Evolutionary conservation across 2,888 invertebrate genomes (phyloP).

Genomic region (Cheilosia grossa): DNA sequence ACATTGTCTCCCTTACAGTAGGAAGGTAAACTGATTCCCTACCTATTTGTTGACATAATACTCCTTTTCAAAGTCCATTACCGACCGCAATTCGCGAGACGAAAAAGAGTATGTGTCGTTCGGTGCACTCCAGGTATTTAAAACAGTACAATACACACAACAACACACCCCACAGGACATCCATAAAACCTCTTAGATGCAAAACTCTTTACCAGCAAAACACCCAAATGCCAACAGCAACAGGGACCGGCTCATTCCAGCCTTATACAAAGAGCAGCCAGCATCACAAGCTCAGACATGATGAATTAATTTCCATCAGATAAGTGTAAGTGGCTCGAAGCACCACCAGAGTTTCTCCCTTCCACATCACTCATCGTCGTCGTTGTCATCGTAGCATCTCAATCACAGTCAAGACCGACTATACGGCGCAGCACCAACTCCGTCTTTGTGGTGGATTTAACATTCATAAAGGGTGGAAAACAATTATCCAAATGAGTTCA

Average conservation of each 20-base stretch:
- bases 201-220: constrained; percentile 23
- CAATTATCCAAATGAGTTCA: constrained; percentile 71
- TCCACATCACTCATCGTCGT: constrained; percentile 2
- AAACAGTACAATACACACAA: too few relatives aligned
- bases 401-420: constrained; percentile 41
- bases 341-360: constrained; percentile 26
- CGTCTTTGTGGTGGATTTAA: constrained; percentile 49
- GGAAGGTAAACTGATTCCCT: too few relatives aligned
- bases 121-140: too few relatives aligned
- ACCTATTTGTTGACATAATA: too few relatives aligned
- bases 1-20: too few relatives aligned
- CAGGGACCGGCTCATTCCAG: constrained; percentile 4
- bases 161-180: neutral
- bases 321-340: constrained; percentile 63
- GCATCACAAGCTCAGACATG: constrained; percentile 46
- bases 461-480: constrained; percentile 58
- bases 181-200: neutral
- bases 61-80: too few relatives aligned
- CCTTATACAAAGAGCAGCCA: neutral
- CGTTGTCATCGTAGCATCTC: constrained; percentile 16
- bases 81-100: too few relatives aligned
- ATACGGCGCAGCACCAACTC: constrained; percentile 17
- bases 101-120: too few relatives aligned
- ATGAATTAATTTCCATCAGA: constrained; percentile 72
- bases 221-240: constrained; percentile 34